Evolutionary conservation across 2,888 invertebrate genomes (phyloP).

Genomic region (Aelia acuminata): DNA sequence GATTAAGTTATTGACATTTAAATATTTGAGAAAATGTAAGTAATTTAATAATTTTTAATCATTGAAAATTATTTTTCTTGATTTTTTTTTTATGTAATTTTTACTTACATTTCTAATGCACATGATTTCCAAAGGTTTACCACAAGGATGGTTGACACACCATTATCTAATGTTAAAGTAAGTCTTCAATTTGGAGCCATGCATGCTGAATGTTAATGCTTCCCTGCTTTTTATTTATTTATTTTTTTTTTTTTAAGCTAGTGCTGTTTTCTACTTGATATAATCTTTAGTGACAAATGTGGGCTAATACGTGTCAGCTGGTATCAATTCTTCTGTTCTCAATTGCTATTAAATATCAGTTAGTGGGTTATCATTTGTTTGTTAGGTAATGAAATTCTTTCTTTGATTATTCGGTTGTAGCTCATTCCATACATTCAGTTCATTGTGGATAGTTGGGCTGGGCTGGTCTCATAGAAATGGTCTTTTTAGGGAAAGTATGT

Average conservation of each 20-base stretch:
- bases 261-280: not conserved
- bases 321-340: conserved; percentile 25
- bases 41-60: not conserved
- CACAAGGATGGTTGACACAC: conserved; percentile 56
- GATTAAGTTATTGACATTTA: not conserved
- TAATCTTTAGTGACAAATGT: conserved; percentile 7
- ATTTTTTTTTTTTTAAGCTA: not conserved
- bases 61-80: not conserved
- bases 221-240: not conserved
- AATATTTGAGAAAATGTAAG: not conserved
- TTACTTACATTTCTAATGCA: not conserved
- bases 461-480: not conserved
- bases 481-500: conserved; percentile 36
- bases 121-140: conserved; percentile 26
- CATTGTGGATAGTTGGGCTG: not conserved
- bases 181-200: conserved; percentile 11
- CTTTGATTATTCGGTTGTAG: not conserved
- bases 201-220: conserved; percentile 1
- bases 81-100: not conserved
- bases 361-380: conserved; percentile 41
- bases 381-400: conserved; percentile 32
- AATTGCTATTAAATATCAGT: conserved; percentile 34
- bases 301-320: not conserved
- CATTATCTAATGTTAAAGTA: conserved; percentile 56
- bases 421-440: conserved; percentile 22